These are phyloP conservation scores for Parauchenoglanis punctatus DNA, from an alignment of 2,797 vertebrate genomes.

Conservation along the genomic window DNA sequence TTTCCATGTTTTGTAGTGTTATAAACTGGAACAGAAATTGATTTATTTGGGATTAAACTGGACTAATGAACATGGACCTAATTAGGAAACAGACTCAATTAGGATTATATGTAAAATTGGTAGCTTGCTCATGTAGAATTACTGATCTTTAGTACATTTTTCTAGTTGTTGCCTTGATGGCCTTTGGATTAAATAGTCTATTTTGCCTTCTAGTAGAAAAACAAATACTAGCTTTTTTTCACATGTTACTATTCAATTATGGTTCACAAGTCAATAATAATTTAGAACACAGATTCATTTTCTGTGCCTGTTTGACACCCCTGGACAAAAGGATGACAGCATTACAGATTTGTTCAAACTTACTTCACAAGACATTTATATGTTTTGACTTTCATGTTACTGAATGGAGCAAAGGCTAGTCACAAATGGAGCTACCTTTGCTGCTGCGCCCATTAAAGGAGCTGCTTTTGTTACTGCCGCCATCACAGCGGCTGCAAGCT, in stretches of 20 bases:
- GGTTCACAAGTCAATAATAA: not conserved
- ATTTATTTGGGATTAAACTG: not conserved
- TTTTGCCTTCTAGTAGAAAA: not conserved
- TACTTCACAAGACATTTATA: not conserved
- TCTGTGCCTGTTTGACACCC: not conserved
- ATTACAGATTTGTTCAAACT: not conserved
- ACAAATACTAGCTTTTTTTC: no score
- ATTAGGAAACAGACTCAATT: not conserved
- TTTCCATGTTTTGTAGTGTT: not conserved
- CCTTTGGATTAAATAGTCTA: not conserved
- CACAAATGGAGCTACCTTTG: not conserved
- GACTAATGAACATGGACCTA: not conserved
- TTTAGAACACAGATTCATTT: not conserved
- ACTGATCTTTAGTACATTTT: not conserved
- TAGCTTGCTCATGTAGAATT: not conserved
- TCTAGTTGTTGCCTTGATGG: no score
- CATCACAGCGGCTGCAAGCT: not conserved
- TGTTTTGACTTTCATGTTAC: conserved; percentile 1
- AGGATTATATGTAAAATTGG: not conserved
- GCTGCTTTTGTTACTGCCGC: not conserved
- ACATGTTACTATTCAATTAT: not conserved
- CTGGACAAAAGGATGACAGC: not conserved
- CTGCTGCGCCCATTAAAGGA: not conserved
- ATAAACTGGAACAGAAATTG: not conserved
- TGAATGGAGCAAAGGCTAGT: conserved; percentile 29